Conservation (phyloP, 2,113 vertebrate genomes). For the Plectropomus leopardus region DNA sequence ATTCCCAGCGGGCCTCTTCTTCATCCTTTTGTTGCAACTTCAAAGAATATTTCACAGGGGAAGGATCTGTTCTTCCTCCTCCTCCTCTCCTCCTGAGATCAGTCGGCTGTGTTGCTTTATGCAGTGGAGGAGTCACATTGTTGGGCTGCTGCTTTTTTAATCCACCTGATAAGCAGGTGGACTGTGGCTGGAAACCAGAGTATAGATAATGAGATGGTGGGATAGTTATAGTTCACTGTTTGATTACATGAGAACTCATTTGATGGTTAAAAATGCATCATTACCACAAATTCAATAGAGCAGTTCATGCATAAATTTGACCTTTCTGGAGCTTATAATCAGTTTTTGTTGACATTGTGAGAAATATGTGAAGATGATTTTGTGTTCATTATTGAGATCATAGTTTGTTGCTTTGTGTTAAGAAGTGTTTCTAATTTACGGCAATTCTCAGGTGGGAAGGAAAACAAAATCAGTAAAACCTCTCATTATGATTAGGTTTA, state of each 20-base stretch:
- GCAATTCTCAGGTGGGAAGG: no score
- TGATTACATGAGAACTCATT: neutral
- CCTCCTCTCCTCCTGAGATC: conserved; percentile 39
- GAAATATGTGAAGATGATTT: no score
- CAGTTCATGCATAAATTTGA: no score
- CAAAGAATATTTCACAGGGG: conserved; percentile 62
- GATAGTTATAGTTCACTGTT: neutral
- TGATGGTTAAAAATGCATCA: neutral
- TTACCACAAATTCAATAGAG: neutral
- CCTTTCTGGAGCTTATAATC: no score
- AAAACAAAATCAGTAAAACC: no score
- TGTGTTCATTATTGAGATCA: no score
- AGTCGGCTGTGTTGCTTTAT: neutral
- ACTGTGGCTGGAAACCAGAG: neutral
- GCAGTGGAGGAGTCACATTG: conserved; percentile 11
- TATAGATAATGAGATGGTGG: neutral
- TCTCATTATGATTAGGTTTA: no score
- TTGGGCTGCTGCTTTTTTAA: conserved; percentile 14
- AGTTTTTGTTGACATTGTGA: no score
- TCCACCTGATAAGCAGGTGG: conserved; percentile 3
- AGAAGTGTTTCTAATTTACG: no score
- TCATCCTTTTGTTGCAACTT: conserved; percentile 64
- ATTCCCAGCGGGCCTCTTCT: conserved; percentile 42
- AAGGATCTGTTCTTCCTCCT: conserved; percentile 26
- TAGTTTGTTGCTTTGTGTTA: no score